Percentiles rank a stretch among this genome's conserved stretches.
Conservation (phyloP, 2,113 vertebrate species). For the Podarcis cretensis region DNA sequence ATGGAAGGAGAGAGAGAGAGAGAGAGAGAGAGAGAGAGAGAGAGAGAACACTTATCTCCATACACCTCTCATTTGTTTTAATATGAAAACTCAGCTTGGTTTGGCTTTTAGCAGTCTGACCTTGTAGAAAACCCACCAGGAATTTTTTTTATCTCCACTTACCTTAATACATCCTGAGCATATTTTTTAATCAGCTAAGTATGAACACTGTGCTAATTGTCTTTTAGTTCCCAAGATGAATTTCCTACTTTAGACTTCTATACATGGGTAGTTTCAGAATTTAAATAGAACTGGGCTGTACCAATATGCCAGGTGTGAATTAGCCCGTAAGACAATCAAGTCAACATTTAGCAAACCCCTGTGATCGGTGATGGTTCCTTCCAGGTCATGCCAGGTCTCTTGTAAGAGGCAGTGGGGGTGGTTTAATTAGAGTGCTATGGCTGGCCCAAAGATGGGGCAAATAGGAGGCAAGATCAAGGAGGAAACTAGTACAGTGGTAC, state of each 20-base stretch:
- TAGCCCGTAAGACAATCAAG: background rate
- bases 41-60: background rate
- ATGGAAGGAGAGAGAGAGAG: background rate
- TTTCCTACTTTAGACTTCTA: background rate
- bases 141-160: slow-evolving; percentile 4
- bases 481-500: too few relatives aligned
- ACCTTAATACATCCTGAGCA: background rate
- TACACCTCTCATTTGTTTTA: background rate
- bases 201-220: background rate
- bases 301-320: background rate
- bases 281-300: background rate
- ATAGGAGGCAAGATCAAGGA: too few relatives aligned
- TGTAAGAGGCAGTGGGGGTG: too few relatives aligned
- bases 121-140: slow-evolving; percentile 5
- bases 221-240: background rate
- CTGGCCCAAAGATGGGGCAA: too few relatives aligned
- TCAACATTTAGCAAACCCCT: background rate
- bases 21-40: background rate
- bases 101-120: background rate
- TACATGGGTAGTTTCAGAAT: too few relatives aligned
- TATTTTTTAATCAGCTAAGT: background rate
- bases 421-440: too few relatives aligned
- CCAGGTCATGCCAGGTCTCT: background rate
- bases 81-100: background rate
- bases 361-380: background rate